Conservation (phyloP, 2,888 invertebrate species). For the Apodemia duryi region DNA sequence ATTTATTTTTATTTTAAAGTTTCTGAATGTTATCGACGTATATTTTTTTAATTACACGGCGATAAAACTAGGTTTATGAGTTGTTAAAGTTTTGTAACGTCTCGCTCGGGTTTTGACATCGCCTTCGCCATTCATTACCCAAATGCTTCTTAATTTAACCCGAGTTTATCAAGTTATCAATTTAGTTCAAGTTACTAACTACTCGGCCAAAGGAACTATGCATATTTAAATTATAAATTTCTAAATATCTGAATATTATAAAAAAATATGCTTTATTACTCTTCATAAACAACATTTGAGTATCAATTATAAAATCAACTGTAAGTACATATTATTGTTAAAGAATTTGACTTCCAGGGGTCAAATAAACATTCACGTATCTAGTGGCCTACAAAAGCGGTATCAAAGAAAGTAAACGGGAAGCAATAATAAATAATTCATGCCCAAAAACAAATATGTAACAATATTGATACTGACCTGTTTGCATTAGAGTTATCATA, state of each 20-base stretch:
- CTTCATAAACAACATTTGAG: too few relatives aligned
- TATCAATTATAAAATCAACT: background rate
- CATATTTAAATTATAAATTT: too few relatives aligned
- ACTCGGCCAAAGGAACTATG: too few relatives aligned
- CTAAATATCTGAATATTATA: background rate
- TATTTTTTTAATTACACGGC: background rate
- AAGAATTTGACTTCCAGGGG: background rate
- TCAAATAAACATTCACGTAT: slow-evolving; percentile 50
- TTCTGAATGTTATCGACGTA: too few relatives aligned
- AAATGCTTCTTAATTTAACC: too few relatives aligned
- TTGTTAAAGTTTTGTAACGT: background rate
- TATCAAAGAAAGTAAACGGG: slow-evolving; percentile 70
- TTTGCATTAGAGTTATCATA: slow-evolving; percentile 32
- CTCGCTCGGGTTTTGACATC: too few relatives aligned
- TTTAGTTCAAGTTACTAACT: too few relatives aligned
- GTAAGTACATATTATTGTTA: background rate
- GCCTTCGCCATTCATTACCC: too few relatives aligned
- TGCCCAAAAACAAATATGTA: slow-evolving; percentile 55
- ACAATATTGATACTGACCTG: slow-evolving; percentile 68
- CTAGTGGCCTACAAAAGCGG: slow-evolving; percentile 64
- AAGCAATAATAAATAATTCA: slow-evolving; percentile 61
- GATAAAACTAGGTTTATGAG: background rate
- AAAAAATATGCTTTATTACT: too few relatives aligned
- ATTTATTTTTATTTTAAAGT: too few relatives aligned
- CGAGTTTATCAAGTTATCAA: too few relatives aligned